Evolutionary conservation across 2,113 vertebrate species (phyloP).

Genomic region (Gambusia affinis): DNA sequence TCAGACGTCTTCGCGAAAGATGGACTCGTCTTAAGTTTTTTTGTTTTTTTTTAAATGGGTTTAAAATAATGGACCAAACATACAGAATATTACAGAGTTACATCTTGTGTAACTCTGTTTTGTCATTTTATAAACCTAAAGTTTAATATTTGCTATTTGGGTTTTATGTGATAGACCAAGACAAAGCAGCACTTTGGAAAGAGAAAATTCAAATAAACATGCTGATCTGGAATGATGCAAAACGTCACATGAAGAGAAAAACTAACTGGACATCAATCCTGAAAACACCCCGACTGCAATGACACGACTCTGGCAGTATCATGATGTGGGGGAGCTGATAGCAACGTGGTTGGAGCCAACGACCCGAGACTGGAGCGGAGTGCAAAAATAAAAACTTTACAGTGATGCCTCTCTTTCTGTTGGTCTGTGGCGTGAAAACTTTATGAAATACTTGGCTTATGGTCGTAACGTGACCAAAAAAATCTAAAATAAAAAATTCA

Average conservation of each 20-base stretch:
- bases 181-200: not conserved
- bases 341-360: no score
- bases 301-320: not conserved
- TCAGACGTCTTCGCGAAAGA: not conserved
- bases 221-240: no score
- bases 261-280: not conserved
- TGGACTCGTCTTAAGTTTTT: slow-evolving; percentile 4
- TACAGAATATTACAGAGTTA: not conserved
- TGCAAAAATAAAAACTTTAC: not conserved
- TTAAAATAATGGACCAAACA: not conserved
- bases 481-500: no score
- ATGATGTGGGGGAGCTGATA: not conserved
- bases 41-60: not conserved
- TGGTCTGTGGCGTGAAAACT: not conserved
- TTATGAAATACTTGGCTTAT: not conserved
- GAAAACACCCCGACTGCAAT: not conserved
- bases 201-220: no score
- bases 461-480: no score
- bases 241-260: no score
- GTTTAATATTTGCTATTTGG: not conserved
- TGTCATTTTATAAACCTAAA: not conserved
- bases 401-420: not conserved
- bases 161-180: not conserved
- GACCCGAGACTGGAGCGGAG: no score
- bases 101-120: not conserved